Evolutionary conservation across 2,797 vertebrate genomes (phyloP), one percentile per base, ranked within the genome.

Genomic region (Pogonophryne albipinna): DNA sequence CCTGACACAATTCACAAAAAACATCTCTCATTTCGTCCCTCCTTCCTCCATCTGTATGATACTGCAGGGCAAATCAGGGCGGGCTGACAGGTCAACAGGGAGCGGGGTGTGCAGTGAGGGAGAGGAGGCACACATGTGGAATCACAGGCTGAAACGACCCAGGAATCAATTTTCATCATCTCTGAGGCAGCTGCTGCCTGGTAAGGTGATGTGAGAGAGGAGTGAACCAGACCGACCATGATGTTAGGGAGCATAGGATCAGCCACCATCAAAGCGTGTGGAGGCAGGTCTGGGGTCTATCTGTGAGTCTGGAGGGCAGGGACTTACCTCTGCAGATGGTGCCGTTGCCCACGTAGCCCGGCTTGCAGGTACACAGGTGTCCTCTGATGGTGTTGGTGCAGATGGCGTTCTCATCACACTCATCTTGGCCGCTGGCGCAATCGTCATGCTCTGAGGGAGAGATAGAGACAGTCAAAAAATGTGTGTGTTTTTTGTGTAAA

Each of bases 281-380:
- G 42, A 19, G 58, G 66, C 20, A 11, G 65, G 17, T 45, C 41
- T 19, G 23, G n/a, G 51, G 67, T 46, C 44, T 53, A 5, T 70
- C 16, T 60, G 51, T 73, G 66, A 65, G 55, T 78, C 49, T 66
- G 56, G 71, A 55, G 72, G 49, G 77, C 62, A 61, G 74, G 56
- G 91, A 87, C 87, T 85, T 91, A 98, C 97, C 97, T 95, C 91
- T 92, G 91, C 97, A 99, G 93, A 96, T 85, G 94, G 97, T 98
- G 64, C 97, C 97, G 0, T 98, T 98, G 42, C 97, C 97, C 87
- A 98, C 95, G 0, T 97, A 97, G 44, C 97, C 97, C 0, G 97
- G 97, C 82, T 97, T 97, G 93, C 97, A 98, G 92, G 96, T 98
- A 82, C 97, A 99, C 94, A 96, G 96, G 82, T 98, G 97, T 65